phyloP scores from a whole-genome alignment of 2,113 vertebrate species.

The Electrona antarctica region DNA sequence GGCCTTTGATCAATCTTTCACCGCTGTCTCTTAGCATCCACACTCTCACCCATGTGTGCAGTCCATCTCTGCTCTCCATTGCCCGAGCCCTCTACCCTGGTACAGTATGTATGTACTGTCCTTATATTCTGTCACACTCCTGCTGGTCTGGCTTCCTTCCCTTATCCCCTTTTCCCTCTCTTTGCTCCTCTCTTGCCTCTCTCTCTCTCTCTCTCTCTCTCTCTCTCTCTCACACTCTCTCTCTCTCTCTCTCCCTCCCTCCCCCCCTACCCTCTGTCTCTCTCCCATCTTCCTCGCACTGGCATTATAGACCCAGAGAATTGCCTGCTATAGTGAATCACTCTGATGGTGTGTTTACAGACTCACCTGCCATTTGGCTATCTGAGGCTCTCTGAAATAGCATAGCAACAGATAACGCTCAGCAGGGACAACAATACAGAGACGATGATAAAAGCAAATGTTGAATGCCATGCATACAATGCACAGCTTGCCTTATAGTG shows the following conservation, averaged over 20 bases:
- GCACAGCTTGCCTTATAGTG: not conserved
- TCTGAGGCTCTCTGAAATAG: conserved; percentile 38
- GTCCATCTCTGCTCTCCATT: too few relatives aligned
- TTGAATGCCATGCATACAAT: not conserved
- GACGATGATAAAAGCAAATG: not conserved
- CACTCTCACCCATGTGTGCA: conserved; percentile 19
- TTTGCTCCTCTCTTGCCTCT: too few relatives aligned
- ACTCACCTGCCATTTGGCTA: conserved; percentile 45
- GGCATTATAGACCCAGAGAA: conserved; percentile 35
- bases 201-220: too few relatives aligned
- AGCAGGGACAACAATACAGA: conserved; percentile 1
- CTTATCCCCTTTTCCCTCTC: too few relatives aligned
- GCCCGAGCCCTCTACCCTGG: too few relatives aligned
- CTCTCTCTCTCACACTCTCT: not conserved
- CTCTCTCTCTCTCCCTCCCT: not conserved
- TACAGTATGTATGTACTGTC: too few relatives aligned
- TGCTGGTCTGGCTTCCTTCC: too few relatives aligned
- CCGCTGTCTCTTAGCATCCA: conserved; percentile 33
- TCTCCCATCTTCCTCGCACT: conserved; percentile 14
- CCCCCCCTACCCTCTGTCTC: not conserved
- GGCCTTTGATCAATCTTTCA: conserved; percentile 67
- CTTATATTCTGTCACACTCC: too few relatives aligned
- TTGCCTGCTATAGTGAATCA: conserved; percentile 46
- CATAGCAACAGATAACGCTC: conserved; percentile 42
- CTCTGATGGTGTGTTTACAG: conserved; percentile 54